Evolutionary conservation across 1,140 invertebrate genomes (phyloP).

Genomic region (Papilio xuthus): DNA sequence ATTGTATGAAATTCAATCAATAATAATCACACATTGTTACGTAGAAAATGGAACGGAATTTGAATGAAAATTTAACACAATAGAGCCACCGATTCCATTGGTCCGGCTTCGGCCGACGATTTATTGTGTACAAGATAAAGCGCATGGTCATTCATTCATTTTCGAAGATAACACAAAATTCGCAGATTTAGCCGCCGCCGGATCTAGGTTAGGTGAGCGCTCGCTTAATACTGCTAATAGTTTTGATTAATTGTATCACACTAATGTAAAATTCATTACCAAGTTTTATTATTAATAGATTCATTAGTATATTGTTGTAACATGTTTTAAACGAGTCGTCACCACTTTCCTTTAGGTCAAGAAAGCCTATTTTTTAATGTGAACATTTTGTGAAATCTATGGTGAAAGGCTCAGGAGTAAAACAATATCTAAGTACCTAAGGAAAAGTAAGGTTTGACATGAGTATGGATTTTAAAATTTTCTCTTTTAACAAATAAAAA

Average conservation of each 20-base stretch:
- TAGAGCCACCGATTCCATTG: conserved; percentile 34
- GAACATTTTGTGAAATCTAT: too few relatives aligned
- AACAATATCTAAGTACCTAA: too few relatives aligned
- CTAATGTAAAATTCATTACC: neutral
- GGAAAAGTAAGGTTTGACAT: too few relatives aligned
- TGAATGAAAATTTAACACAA: conserved; percentile 39
- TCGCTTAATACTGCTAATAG: neutral
- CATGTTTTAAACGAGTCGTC: too few relatives aligned
- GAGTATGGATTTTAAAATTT: too few relatives aligned
- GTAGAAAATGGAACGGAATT: conserved; percentile 37
- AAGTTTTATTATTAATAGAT: too few relatives aligned
- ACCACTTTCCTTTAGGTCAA: too few relatives aligned
- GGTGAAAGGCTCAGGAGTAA: too few relatives aligned
- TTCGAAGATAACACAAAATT: conserved; percentile 26
- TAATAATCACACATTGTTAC: conserved; percentile 37
- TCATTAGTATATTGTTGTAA: too few relatives aligned
- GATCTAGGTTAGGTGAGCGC: neutral
- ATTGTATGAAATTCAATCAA: conserved; percentile 37
- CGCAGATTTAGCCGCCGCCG: conserved; percentile 4
- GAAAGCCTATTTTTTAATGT: too few relatives aligned
- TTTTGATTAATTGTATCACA: neutral
- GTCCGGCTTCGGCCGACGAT: conserved; percentile 32
- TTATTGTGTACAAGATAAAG: conserved; percentile 37
- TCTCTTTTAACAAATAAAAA: too few relatives aligned
- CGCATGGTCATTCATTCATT: conserved; percentile 38